These are phyloP conservation scores for Chitala chitala DNA, from an alignment of 2,113 vertebrate species.

Conservation along the genomic window DNA sequence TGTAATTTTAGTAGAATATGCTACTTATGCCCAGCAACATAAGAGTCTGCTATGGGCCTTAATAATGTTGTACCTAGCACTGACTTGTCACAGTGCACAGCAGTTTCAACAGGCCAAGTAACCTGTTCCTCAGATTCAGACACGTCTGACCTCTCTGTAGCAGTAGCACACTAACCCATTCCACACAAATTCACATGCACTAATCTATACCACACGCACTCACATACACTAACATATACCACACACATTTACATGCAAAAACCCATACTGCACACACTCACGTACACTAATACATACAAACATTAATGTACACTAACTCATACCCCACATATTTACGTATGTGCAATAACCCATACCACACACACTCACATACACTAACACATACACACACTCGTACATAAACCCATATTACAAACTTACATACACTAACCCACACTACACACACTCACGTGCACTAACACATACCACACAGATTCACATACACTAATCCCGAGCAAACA, in stretches of 20 bases:
- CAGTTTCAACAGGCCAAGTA: not conserved
- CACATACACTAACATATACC: too few species aligned
- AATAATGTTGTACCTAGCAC: not conserved
- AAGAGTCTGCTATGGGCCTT: not conserved
- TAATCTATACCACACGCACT: not conserved
- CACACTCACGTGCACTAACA: too few species aligned
- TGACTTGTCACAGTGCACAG: not conserved
- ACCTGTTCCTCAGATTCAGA: not conserved
- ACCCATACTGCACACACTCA: not conserved
- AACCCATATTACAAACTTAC: not conserved
- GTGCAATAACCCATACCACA: not conserved
- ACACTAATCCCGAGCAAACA: too few species aligned
- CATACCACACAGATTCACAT: too few species aligned
- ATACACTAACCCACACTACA: too few species aligned
- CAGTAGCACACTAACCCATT: too few species aligned
- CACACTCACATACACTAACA: not conserved
- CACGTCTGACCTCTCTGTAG: too few species aligned
- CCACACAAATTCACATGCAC: not conserved
- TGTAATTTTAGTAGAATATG: not conserved
- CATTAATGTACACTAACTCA: conserved; percentile 1
- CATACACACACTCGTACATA: not conserved
- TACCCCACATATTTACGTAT: not conserved
- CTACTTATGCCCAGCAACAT: not conserved
- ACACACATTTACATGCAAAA: not conserved
- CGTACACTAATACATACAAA: not conserved